Percentiles rank a stretch among this genome's conserved stretches.
Evolutionary conservation across 2,797 vertebrate species (phyloP).

Genomic region (Enteromius thamalakanensis): DNA sequence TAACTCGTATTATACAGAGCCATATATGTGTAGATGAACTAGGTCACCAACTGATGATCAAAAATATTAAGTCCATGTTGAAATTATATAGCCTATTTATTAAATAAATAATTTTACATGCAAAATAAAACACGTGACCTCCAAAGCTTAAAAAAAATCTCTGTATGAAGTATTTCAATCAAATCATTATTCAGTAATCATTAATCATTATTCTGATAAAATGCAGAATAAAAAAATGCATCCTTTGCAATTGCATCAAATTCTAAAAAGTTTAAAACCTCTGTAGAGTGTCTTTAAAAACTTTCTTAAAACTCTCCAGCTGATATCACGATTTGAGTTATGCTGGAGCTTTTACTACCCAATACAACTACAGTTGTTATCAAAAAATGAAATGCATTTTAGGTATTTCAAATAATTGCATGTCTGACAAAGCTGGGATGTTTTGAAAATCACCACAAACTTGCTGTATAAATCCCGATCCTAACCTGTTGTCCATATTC

Average conservation of each 20-base stretch:
- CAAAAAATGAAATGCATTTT: neutral
- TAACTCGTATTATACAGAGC: neutral
- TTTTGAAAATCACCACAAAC: neutral
- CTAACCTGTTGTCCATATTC: slow-evolving; percentile 52
- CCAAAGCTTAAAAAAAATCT: neutral
- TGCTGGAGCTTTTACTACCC: neutral
- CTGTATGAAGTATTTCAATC: neutral
- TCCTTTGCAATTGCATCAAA: neutral
- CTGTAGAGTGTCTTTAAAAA: neutral
- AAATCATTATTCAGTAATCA: neutral
- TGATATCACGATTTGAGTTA: neutral
- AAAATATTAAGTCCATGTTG: neutral
- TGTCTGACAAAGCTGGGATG: neutral
- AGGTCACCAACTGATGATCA: neutral
- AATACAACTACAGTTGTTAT: neutral
- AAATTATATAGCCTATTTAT: neutral
- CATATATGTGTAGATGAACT: neutral
- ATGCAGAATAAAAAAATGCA: neutral
- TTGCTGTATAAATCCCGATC: slow-evolving; percentile 32
- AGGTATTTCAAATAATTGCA: neutral
- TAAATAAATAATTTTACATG: neutral
- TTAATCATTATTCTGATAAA: neutral
- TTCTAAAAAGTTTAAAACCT: neutral
- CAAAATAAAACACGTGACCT: neutral
- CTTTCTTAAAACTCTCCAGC: neutral